Conservation (phyloP, 2,888 invertebrate genomes). For the Lithophane socia region DNA sequence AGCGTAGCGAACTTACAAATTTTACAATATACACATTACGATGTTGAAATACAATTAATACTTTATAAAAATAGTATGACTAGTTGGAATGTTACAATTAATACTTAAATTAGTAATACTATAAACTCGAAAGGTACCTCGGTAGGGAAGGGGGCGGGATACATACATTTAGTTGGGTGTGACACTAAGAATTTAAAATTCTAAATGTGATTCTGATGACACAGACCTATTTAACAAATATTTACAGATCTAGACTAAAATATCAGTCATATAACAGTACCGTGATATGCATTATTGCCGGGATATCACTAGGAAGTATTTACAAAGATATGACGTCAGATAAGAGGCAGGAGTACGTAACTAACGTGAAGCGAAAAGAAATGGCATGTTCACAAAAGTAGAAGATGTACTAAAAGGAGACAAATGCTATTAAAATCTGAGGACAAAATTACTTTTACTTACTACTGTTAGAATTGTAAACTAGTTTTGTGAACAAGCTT, state of each 20-base stretch:
- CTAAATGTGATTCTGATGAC: slow-evolving; percentile 74
- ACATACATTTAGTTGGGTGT: slow-evolving; percentile 72
- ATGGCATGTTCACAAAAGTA: slow-evolving; percentile 56
- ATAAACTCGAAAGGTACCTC: slow-evolving; percentile 71
- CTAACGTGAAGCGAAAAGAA: slow-evolving; percentile 66
- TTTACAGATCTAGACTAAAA: slow-evolving; percentile 77
- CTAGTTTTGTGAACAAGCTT: slow-evolving; percentile 60
- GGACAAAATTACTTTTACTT: slow-evolving; percentile 17
- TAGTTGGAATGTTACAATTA: slow-evolving; percentile 74
- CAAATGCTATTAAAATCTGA: slow-evolving; percentile 30
- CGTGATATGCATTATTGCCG: slow-evolving; percentile 90
- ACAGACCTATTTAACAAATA: slow-evolving; percentile 73
- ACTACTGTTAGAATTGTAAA: slow-evolving; percentile 29
- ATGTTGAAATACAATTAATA: slow-evolving; percentile 67
- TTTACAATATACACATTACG: slow-evolving; percentile 61
- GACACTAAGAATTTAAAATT: slow-evolving; percentile 79
- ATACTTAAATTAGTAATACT: slow-evolving; percentile 71
- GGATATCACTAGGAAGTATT: slow-evolving; percentile 82
- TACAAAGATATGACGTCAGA: slow-evolving; percentile 79
- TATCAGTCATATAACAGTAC: slow-evolving; percentile 83
- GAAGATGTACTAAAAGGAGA: slow-evolving; percentile 28
- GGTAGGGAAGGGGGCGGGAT: slow-evolving; percentile 73
- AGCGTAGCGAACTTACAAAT: slow-evolving; percentile 55
- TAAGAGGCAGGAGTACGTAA: slow-evolving; percentile 67
- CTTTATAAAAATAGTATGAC: slow-evolving; percentile 80